Percentiles rank a stretch among this genome's conserved stretches.
Conservation (phyloP, 2,113 vertebrate species). For the Irena cyanogastra region DNA sequence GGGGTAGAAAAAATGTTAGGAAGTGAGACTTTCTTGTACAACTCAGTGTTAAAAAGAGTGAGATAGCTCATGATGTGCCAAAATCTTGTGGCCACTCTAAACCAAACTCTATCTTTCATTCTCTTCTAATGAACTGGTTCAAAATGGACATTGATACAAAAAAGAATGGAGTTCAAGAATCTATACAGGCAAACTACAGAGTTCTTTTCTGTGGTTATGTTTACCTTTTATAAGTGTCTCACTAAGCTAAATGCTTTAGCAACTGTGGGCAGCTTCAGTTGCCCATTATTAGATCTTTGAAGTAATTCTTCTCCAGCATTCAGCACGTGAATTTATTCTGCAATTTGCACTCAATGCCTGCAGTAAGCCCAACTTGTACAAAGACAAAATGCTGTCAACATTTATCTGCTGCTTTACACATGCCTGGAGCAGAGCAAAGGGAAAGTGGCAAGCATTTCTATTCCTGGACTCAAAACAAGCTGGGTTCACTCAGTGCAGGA, state of each 20-base stretch:
- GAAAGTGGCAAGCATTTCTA: slow-evolving; percentile 6
- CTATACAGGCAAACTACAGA: background rate
- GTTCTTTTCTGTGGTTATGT: background rate
- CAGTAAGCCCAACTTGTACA: background rate
- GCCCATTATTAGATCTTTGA: slow-evolving; percentile 14
- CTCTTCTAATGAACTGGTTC: background rate
- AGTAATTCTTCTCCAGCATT: slow-evolving; percentile 10
- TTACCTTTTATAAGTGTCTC: background rate
- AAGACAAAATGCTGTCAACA: slow-evolving; percentile 27
- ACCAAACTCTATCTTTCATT: background rate
- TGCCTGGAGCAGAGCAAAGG: slow-evolving; percentile 5
- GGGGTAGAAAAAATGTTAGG: background rate
- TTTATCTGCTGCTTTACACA: slow-evolving; percentile 36
- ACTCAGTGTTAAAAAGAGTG: background rate
- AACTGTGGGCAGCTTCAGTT: background rate
- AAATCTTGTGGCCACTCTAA: background rate
- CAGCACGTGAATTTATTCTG: slow-evolving; percentile 22
- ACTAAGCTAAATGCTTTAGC: background rate
- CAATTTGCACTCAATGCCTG: background rate
- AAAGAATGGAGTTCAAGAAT: background rate
- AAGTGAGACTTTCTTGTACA: background rate
- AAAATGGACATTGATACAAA: background rate
- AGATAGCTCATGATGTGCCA: background rate
- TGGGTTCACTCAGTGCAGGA: background rate
- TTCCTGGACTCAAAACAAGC: slow-evolving; percentile 6